Evolutionary conservation across 2,113 vertebrate genomes (phyloP), one percentile per base, ranked within the genome.

Genomic region (Leptocoma aspasia): DNA sequence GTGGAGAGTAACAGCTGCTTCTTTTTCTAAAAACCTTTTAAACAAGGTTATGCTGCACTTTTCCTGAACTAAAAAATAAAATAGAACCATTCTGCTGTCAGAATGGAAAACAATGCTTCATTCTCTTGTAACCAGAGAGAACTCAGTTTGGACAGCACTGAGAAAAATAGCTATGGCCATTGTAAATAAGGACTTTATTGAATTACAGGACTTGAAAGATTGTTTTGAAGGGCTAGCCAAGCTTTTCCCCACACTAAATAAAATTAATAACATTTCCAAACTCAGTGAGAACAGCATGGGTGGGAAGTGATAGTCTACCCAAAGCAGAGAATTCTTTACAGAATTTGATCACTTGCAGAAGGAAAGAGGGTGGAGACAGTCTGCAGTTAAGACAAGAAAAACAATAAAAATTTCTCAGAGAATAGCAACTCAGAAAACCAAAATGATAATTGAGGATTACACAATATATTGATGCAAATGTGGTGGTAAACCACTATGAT

Each of bases 181-280:
- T 52, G 50, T 82, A 94, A 95, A 97, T 94, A 94, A 96, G 85
- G 73, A 53, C 50, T 92, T 86, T 16, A 68, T 76, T 95, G 84
- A 87, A 88, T 76, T 92, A 92, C 66, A 87, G 18, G 44, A 60
- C 53, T 91, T 54, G 44, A 95, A 87, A 79, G 37, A 44, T 11
- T 30, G 26, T 92, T 91, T 95, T 92, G 70, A 89, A 87, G 75
- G 71, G 56, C 52, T 90, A 77, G 90, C 75, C 79, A 96, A 95
- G 68, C 52, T 80, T 93, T 91, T 69, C 49, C 16, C 45, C 66
- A 68, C 23, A 49, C 50, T 69, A 89, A 92, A 94, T 94, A 83
- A 93, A 87, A 83, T 59, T 63, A 92, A 63, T 93, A 92, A 78
- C 16, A 17, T 96, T 94, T 94, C 92, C 68, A 94, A 33, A 49